These are phyloP conservation scores for Pao palembangensis DNA, from an alignment of 2,113 vertebrate genomes.

Conservation along the genomic window DNA sequence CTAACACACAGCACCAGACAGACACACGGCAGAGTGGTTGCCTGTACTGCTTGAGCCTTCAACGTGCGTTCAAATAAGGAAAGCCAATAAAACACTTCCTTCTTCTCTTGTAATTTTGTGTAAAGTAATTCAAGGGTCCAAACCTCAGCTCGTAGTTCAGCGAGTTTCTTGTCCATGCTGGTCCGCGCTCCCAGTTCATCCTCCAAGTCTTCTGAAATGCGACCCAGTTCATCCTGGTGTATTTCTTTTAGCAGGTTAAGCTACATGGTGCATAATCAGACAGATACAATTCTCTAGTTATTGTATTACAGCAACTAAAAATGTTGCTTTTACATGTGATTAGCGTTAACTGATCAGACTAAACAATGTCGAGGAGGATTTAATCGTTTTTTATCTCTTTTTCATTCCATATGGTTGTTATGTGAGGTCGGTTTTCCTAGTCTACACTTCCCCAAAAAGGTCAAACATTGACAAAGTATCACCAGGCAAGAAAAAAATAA, in stretches of 20 bases:
- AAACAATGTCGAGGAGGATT: too few relatives aligned
- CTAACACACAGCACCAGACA: constrained; percentile 58
- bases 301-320: not conserved
- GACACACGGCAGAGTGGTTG: not conserved
- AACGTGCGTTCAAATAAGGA: not conserved
- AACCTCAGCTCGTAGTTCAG: constrained; percentile 91
- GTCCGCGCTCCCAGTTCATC: constrained; percentile 91
- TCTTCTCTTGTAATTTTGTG: too few relatives aligned
- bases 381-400: too few relatives aligned
- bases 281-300: not conserved
- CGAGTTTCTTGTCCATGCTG: constrained; percentile 97
- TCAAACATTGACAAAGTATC: too few relatives aligned
- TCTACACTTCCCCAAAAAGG: too few relatives aligned
- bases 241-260: constrained; percentile 93
- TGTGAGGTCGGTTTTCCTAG: too few relatives aligned
- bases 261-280: constrained; percentile 61
- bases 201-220: constrained; percentile 95
- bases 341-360: too few relatives aligned
- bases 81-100: not conserved
- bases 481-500: too few relatives aligned
- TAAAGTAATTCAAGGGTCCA: not conserved
- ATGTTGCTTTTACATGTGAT: too few relatives aligned
- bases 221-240: constrained; percentile 93
- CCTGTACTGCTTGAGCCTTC: too few relatives aligned
- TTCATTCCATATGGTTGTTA: too few relatives aligned